These are phyloP conservation scores for Stegostoma tigrinum DNA, from an alignment of 2,113 vertebrate genomes.

Conservation along the genomic window DNA sequence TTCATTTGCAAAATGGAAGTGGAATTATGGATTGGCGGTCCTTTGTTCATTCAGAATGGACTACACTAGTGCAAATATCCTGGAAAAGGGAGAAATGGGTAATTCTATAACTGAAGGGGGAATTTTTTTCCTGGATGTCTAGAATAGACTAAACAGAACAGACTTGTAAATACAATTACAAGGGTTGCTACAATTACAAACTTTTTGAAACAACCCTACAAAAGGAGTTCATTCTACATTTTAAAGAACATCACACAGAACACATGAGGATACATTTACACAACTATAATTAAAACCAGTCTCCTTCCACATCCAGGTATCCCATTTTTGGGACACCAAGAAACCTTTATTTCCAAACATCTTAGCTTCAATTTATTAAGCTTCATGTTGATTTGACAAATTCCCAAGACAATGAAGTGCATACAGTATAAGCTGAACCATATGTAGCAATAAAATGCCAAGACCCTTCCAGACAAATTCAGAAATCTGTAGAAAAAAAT, in stretches of 20 bases:
- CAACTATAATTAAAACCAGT: background rate
- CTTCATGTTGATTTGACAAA: background rate
- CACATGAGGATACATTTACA: background rate
- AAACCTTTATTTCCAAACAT: background rate
- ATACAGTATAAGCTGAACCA: too few species aligned
- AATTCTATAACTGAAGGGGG: background rate
- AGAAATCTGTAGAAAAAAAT: background rate
- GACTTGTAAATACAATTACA: background rate
- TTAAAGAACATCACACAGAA: background rate
- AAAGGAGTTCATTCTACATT: background rate
- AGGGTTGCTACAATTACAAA: background rate
- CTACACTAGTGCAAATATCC: background rate
- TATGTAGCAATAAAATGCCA: background rate
- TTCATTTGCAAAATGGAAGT: background rate
- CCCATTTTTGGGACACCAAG: background rate
- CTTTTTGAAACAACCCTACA: background rate
- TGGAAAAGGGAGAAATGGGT: background rate
- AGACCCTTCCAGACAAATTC: background rate
- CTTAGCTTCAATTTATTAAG: background rate
- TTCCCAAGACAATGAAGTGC: too few species aligned
- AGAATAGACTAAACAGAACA: background rate
- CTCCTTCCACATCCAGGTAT: background rate
- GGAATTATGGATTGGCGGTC: background rate
- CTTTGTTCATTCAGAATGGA: background rate
- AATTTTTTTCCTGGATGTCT: background rate